Conservation (phyloP, 92 coral and sea anemone species). For the Parazoanthus darwini region DNA sequence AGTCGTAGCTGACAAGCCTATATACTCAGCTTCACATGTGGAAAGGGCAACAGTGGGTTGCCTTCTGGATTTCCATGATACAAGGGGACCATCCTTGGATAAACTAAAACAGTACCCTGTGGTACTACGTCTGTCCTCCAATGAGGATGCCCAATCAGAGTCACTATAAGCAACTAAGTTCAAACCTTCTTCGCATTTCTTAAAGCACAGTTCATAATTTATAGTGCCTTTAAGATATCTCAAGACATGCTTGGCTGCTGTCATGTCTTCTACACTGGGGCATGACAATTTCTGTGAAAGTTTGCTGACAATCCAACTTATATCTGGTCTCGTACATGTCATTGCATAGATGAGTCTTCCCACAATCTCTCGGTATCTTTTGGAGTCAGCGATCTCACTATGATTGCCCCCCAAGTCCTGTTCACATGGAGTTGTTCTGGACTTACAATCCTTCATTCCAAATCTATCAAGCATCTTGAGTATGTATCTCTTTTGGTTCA, state of each 20-base stretch:
- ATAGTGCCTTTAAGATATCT: too few relatives aligned
- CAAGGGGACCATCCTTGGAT: conserved; percentile 5
- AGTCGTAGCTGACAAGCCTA: conserved; percentile 36
- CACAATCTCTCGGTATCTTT: conserved; percentile 18
- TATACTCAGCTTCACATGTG: background rate
- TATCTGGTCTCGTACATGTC: conserved; percentile 36
- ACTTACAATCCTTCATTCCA: conserved; percentile 44
- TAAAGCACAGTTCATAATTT: conserved; percentile 14
- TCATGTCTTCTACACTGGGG: background rate
- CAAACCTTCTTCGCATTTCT: conserved; percentile 7
- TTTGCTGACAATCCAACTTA: conserved; percentile 19
- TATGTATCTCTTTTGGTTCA: conserved; percentile 29
- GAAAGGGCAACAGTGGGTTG: too few relatives aligned
- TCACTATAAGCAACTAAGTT: conserved; percentile 26
- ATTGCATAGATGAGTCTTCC: conserved; percentile 28
- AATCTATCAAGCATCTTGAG: conserved; percentile 31
- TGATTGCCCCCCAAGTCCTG: conserved; percentile 20
- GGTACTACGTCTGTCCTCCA: conserved; percentile 36
- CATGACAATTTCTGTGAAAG: too few relatives aligned
- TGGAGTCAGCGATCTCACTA: conserved; percentile 23
- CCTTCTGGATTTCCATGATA: background rate
- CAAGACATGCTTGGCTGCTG: too few relatives aligned
- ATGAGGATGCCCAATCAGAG: conserved; percentile 33
- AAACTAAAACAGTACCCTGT: conserved; percentile 34
- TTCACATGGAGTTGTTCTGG: conserved; percentile 39